These are phyloP conservation scores for Melanostigma gelatinosum DNA, from an alignment of 2,113 vertebrate genomes.

Conservation along the genomic window DNA sequence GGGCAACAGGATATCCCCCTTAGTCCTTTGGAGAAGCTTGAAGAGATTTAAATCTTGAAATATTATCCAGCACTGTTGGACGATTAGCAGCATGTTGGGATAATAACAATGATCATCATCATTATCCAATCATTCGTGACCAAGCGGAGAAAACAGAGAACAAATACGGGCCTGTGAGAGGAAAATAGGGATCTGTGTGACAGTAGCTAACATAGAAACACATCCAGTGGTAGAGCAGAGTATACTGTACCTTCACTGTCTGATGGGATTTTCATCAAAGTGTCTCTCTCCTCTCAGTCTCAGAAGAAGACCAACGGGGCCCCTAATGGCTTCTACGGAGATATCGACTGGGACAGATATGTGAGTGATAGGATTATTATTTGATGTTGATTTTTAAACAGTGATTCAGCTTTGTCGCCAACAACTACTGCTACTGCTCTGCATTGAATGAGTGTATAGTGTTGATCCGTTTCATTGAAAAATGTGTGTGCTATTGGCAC, in stretches of 20 bases:
- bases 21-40: neutral
- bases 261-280: constrained; percentile 21
- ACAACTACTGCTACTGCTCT: neutral
- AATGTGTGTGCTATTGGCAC: constrained; percentile 1
- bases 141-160: accelerated
- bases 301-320: constrained; percentile 96
- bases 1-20: neutral
- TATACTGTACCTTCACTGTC: constrained; percentile 1
- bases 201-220: neutral
- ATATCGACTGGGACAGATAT: constrained; percentile 99
- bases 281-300: constrained; percentile 58
- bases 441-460: neutral
- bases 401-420: neutral
- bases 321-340: constrained; percentile 94
- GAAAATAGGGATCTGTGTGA: accelerated
- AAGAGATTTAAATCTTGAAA: neutral
- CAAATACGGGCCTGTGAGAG: neutral
- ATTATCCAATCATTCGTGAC: constrained; percentile 1
- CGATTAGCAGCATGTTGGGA: neutral
- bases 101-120: neutral
- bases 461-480: constrained; percentile 17
- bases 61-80: neutral
- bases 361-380: constrained; percentile 83
- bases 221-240: neutral
- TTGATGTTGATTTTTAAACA: neutral